Evolutionary conservation across 2,888 invertebrate species (phyloP).

Genomic region (Abrostola triplasia): DNA sequence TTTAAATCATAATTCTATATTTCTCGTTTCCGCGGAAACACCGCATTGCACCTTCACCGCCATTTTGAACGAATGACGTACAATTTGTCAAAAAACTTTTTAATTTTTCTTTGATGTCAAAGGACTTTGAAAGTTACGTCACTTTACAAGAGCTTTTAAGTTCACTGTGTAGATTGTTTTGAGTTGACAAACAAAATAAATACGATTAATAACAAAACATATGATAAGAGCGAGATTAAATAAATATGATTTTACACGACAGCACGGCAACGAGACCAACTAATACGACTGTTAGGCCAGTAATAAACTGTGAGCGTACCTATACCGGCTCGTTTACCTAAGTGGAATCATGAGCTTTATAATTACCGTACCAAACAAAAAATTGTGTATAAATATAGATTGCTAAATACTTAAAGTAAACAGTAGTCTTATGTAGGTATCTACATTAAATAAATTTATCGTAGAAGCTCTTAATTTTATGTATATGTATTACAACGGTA

Average conservation of each 20-base stretch:
- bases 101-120: constrained; percentile 36
- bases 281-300: constrained; percentile 10
- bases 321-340: background rate
- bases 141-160: constrained; percentile 22
- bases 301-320: background rate
- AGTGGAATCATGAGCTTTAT: background rate
- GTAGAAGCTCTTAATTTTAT: no score
- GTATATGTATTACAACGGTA: no score
- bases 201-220: background rate
- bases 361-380: background rate
- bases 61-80: constrained; percentile 73
- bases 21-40: constrained; percentile 86
- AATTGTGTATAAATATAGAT: no score
- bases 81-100: constrained; percentile 57
- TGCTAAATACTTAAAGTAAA: no score
- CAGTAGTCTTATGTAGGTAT: no score
- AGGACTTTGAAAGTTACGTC: constrained; percentile 27
- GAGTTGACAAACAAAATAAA: background rate
- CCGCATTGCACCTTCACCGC: constrained; percentile 86
- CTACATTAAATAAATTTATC: no score
- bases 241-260: background rate
- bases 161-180: background rate
- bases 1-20: constrained; percentile 80
- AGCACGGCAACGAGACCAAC: constrained; percentile 8
- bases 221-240: background rate